A percentile compares a stretch with the other conserved stretches of the same genome.
phyloP scores from a whole-genome alignment of 2,888 invertebrate genomes.

The Drosophila incognita region DNA sequence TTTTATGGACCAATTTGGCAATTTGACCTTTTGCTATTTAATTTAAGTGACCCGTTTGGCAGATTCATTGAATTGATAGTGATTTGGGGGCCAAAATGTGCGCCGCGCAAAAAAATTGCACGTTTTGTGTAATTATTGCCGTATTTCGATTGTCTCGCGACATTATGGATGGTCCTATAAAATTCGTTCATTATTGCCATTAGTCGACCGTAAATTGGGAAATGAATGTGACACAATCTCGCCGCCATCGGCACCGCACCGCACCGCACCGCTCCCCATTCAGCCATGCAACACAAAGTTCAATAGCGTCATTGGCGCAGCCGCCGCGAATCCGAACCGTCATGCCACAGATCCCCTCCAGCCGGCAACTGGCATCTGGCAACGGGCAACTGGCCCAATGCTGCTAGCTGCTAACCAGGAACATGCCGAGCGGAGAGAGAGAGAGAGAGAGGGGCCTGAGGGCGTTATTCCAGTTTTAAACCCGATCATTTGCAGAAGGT shows the following conservation, averaged over 20 bases:
- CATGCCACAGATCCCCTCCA: conserved; percentile 18
- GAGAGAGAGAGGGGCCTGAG: not conserved
- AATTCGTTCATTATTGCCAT: conserved; percentile 83
- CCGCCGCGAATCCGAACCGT: conserved; percentile 18
- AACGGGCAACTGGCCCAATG: conserved; percentile 16
- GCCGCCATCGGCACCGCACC: conserved; percentile 17
- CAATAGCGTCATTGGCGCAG: conserved; percentile 52
- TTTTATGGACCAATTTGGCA: conserved; percentile 9
- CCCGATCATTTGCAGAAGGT: conserved; percentile 51
- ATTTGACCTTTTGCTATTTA: conserved; percentile 13
- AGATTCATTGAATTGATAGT: conserved; percentile 8
- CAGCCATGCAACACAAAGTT: conserved; percentile 27
- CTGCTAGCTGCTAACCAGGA: conserved; percentile 34
- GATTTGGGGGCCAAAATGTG: conserved; percentile 9
- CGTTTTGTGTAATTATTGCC: conserved; percentile 57
- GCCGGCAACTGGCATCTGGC: conserved; percentile 23
- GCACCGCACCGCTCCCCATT: conserved; percentile 11
- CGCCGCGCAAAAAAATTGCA: conserved; percentile 52
- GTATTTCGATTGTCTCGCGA: conserved; percentile 56
- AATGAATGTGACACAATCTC: conserved; percentile 74
- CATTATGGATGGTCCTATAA: conserved; percentile 81
- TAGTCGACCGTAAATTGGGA: conserved; percentile 81
- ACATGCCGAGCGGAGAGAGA: conserved; percentile 58
- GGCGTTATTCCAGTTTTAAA: conserved; percentile 79
- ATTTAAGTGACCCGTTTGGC: not conserved